Conservation (phyloP, 2,113 vertebrate genomes). For the Antennarius striatus region DNA sequence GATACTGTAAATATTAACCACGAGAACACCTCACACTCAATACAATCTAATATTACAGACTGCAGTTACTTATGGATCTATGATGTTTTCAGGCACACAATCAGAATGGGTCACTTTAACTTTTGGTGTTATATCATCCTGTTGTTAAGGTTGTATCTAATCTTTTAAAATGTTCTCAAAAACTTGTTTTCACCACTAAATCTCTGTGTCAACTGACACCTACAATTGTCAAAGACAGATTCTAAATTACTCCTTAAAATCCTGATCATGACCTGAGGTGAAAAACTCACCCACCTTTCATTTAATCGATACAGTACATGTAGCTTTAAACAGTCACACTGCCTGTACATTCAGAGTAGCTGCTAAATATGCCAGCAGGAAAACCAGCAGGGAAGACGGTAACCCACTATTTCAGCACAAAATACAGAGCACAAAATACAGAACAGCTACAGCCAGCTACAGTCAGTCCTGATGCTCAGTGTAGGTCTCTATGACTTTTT, state of each 20-base stretch:
- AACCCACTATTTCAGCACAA: constrained; percentile 1
- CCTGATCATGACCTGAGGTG: constrained; percentile 2
- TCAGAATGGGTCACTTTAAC: no score
- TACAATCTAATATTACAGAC: no score
- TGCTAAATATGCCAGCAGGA: constrained; percentile 39
- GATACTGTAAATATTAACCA: no score
- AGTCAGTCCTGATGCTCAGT: constrained; percentile 23
- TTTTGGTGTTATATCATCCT: no score
- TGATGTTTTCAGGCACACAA: no score
- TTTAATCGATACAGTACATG: neutral
- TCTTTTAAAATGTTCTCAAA: no score
- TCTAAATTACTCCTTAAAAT: neutral
- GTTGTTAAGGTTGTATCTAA: no score
- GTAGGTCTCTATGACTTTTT: neutral
- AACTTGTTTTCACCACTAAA: no score
- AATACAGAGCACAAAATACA: constrained; percentile 44
- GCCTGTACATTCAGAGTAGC: constrained; percentile 14
- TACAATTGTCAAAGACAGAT: neutral
- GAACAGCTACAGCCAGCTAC: constrained; percentile 37
- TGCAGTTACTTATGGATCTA: no score
- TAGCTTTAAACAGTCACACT: constrained; percentile 12
- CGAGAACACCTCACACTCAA: no score
- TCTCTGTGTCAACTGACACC: neutral
- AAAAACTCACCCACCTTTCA: constrained; percentile 22
- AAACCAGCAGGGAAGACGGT: constrained; percentile 37